Percentiles rank a stretch among this genome's conserved stretches.
These are phyloP conservation scores for Aporophyla lueneburgensis DNA, from an alignment of 2,888 invertebrate genomes.

Conservation along the genomic window DNA sequence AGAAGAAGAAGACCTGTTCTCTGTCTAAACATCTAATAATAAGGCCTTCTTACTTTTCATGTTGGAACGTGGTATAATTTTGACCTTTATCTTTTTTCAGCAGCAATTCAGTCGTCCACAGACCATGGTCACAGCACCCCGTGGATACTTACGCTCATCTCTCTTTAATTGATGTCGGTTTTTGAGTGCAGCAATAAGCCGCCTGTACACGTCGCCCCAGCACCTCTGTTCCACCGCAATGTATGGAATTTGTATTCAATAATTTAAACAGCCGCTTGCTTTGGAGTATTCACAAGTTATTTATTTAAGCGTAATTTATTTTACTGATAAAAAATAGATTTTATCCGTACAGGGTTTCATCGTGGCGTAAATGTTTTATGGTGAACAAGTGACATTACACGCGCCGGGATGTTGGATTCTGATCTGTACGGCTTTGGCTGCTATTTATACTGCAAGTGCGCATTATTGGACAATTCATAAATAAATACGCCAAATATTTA, in stretches of 20 bases:
- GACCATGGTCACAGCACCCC: conserved; percentile 55
- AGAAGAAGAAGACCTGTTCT: not conserved
- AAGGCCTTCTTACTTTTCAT: not conserved
- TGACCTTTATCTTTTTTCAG: not conserved
- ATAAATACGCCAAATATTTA: conserved; percentile 57
- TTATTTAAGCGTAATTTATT: conserved; percentile 76
- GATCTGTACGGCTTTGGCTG: conserved; percentile 52
- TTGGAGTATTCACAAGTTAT: conserved; percentile 74
- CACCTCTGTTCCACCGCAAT: conserved; percentile 81
- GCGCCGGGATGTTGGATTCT: conserved; percentile 57
- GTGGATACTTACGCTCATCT: conserved; percentile 77
- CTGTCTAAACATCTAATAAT: not conserved
- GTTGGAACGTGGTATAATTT: not conserved
- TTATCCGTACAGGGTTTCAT: conserved; percentile 69
- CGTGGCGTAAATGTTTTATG: conserved; percentile 68
- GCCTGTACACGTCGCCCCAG: conserved; percentile 78
- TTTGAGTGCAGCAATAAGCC: conserved; percentile 86
- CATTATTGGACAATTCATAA: conserved; percentile 46
- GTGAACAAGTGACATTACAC: conserved; percentile 70
- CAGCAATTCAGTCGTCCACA: not conserved
- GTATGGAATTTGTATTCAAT: conserved; percentile 88
- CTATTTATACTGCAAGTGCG: conserved; percentile 52
- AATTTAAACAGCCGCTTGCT: conserved; percentile 81
- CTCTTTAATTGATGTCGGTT: conserved; percentile 88
- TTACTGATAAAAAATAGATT: conserved; percentile 74